Base-by-base conservation (phyloP, 2,797 vertebrate genomes). In the Tokudaia muenninki region DNA sequence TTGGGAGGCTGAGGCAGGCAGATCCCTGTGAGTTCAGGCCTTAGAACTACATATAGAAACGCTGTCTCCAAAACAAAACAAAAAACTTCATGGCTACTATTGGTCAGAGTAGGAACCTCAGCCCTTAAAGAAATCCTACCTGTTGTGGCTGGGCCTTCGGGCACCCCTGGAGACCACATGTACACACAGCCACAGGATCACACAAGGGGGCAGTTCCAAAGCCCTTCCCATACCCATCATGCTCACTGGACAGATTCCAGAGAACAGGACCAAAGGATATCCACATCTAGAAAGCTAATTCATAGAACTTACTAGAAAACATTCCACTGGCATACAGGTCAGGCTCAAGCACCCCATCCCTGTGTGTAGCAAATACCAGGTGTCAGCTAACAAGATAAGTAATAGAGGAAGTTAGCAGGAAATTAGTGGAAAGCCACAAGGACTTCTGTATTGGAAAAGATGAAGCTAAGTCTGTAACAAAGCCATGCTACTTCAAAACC, bases 291-390 rank as follows among this genome's bases (percentile, higher is more conserved):
- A 86, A 55, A 61, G 44, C 86, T 24, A 50, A 87, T 52, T 34
- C 77, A 26, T 26, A 52, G 83, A 94, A 41, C 61, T 61, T 59
- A 79, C 2, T 61, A 52, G 81, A 55, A 78, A 90, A 94, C 77
- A 44, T 13, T 2, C 41, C 21, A 16, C 3, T 47, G 67, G 9
- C 34, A 24, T 1, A 26, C 24, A 37, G 29, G 10, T 57, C 65
- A 31, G 24, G 34, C 65, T 24, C 41, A 24, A 82, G 77, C 11
- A 93, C 5, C 19, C 29, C n/a, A 75, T 65, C 47, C 34, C 44
- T 55, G 72, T 22, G 63, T 70, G 81, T 50, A 21, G 67, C 61
- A 92, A 22, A 87, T 29, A 34, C 6, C n/a, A 74, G 87, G n/a
- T 41, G 41, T 57, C 47, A 77, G 77, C 52, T 47, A 37, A 29